Evolutionary conservation across 92 coral and sea anemone species (phyloP).

Genomic region (Epizoanthus ramosus): DNA sequence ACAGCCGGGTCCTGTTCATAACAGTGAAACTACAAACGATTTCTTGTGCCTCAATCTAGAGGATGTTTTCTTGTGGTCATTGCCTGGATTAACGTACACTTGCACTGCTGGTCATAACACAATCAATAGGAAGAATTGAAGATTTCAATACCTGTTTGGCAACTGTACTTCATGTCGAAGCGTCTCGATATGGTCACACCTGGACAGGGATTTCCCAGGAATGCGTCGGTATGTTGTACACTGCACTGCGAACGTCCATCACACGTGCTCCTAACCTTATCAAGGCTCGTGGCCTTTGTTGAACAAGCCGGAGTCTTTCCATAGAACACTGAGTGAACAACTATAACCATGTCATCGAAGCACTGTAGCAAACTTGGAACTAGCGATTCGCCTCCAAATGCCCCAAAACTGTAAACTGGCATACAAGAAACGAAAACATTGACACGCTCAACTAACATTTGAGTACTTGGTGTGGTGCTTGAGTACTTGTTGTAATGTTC

Average conservation of each 20-base stretch:
- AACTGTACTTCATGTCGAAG: conserved; percentile 21
- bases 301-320: background rate
- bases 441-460: background rate
- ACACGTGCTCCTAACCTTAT: conserved; percentile 5
- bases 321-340: conserved; percentile 7
- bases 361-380: conserved; percentile 22
- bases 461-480: too few species aligned
- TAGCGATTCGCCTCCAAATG: background rate
- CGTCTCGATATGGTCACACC: too few species aligned
- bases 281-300: conserved; percentile 19
- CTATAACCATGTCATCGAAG: conserved; percentile 29
- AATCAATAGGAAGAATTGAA: too few species aligned
- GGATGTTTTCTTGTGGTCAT: too few species aligned
- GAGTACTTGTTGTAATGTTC: too few species aligned
- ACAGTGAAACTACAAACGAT: too few species aligned
- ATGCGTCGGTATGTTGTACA: background rate
- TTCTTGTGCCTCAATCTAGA: too few species aligned
- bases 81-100: too few species aligned
- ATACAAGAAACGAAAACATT: background rate
- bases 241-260: conserved; percentile 27
- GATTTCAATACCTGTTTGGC: conserved; percentile 33
- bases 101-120: too few species aligned
- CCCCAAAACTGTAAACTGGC: background rate
- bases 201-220: conserved; percentile 8
- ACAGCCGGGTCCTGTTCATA: too few species aligned